phyloP scores from a whole-genome alignment of 2,888 invertebrate species.

The Apodemia hepburni region DNA sequence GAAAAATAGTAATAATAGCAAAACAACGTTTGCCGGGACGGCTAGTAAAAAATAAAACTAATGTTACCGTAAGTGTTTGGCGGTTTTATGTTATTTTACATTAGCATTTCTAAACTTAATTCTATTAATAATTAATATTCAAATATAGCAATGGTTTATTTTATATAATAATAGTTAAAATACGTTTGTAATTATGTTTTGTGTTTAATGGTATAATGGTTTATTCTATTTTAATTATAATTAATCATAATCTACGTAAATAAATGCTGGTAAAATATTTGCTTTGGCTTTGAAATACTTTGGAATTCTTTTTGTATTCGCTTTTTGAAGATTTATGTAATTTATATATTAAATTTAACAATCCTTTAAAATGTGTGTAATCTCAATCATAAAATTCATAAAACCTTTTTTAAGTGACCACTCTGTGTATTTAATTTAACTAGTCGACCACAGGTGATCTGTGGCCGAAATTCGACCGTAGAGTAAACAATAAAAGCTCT shows the following conservation, averaged over 20 bases:
- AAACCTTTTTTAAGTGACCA: not conserved
- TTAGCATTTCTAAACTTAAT: not conserved
- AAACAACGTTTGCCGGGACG: too few species aligned
- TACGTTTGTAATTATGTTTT: not conserved
- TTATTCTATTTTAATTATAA: not conserved
- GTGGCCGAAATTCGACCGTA: too few species aligned
- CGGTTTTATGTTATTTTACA: not conserved
- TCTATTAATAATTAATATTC: not conserved
- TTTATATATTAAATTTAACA: too few species aligned
- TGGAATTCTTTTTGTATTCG: slow-evolving; percentile 5
- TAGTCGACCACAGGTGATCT: too few species aligned
- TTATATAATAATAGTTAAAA: not conserved
- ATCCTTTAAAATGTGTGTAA: not conserved
- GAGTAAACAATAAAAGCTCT: too few species aligned
- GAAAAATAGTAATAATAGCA: too few species aligned
- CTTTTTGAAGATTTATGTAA: not conserved
- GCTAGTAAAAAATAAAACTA: not conserved
- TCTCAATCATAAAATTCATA: not conserved
- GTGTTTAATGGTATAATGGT: slow-evolving; percentile 2
- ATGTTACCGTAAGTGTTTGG: not conserved
- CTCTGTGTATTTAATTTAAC: too few species aligned
- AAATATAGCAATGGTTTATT: not conserved
- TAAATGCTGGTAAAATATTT: slow-evolving; percentile 14
- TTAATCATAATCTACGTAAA: not conserved
- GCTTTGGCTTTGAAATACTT: slow-evolving; percentile 20